phyloP scores from a whole-genome alignment of 1,140 invertebrate species.

The Ladona fulva region DNA sequence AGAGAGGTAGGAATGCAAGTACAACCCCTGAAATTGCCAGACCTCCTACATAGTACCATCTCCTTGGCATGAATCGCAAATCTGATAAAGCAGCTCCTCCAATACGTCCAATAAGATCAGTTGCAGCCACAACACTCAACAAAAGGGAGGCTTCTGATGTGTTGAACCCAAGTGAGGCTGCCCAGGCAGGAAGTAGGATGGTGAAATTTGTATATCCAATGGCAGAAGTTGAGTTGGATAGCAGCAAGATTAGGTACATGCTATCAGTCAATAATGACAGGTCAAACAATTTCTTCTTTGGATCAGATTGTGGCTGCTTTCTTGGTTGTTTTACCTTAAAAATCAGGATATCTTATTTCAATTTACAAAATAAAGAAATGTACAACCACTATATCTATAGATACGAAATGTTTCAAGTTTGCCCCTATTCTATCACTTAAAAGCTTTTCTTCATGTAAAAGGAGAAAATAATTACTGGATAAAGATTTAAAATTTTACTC shows the following conservation, averaged over 20 bases:
- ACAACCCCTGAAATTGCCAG: conserved; percentile 64
- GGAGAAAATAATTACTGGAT: neutral
- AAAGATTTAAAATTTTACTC: neutral
- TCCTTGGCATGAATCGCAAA: conserved; percentile 57
- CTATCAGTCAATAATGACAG: conserved; percentile 64
- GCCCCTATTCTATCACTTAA: too few species aligned
- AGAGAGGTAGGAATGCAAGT: conserved; percentile 54
- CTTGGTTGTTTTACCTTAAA: neutral
- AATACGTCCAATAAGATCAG: conserved; percentile 70
- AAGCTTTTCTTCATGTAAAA: too few species aligned
- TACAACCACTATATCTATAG: too few species aligned
- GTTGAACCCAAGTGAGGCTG: conserved; percentile 54
- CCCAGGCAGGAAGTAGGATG: conserved; percentile 67
- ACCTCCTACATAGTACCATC: conserved; percentile 70
- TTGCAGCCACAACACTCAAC: conserved; percentile 64
- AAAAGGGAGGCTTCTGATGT: conserved; percentile 57
- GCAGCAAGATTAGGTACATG: conserved; percentile 67
- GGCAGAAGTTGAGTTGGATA: conserved; percentile 74
- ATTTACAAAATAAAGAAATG: too few species aligned
- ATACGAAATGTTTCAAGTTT: too few species aligned
- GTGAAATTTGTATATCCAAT: conserved; percentile 81
- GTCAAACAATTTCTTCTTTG: conserved; percentile 61
- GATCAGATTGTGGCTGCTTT: neutral
- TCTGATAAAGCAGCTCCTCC: conserved; percentile 74
- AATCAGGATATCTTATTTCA: neutral